Evolutionary conservation across 92 coral and sea anemone genomes (phyloP).

Genomic region (Palythoa caribaeorum): DNA sequence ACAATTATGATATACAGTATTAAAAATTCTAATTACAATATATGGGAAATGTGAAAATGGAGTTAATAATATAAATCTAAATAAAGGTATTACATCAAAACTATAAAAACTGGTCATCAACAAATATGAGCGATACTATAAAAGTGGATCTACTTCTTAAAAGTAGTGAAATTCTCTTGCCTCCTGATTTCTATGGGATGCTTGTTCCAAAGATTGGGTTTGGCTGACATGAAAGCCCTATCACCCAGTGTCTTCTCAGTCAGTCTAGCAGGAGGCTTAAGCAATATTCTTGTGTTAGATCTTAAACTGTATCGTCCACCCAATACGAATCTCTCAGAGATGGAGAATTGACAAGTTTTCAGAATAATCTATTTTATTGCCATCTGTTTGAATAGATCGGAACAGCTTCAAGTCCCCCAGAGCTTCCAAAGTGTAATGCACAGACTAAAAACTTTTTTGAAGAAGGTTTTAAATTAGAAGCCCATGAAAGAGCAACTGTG

Average conservation of each 20-base stretch:
- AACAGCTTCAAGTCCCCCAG: constrained; percentile 66
- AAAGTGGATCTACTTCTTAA: too few species aligned
- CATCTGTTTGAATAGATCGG: constrained; percentile 71
- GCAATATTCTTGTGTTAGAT: neutral
- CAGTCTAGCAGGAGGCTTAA: constrained; percentile 26
- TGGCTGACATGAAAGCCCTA: constrained; percentile 22
- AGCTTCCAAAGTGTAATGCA: constrained; percentile 72
- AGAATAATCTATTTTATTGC: too few species aligned
- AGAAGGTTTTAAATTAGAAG: constrained; percentile 65
- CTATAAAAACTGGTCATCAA: too few species aligned
- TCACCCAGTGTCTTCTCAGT: constrained; percentile 22
- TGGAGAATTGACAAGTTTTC: too few species aligned
- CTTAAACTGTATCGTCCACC: constrained; percentile 1
- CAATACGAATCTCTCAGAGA: neutral
- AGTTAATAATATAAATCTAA: too few species aligned
- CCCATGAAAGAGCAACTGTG: constrained; percentile 69
- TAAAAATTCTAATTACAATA: too few species aligned
- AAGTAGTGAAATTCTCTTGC: too few species aligned
- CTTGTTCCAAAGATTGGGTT: constrained; percentile 21
- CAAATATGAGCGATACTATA: too few species aligned
- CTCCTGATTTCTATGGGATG: neutral
- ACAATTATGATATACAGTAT: neutral
- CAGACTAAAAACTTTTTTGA: constrained; percentile 61
- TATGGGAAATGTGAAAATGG: too few species aligned
- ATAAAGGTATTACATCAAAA: too few species aligned